Evolutionary conservation across 64 coral and sea anemone species (phyloP).

Genomic region (Stichodactyla mertensii): DNA sequence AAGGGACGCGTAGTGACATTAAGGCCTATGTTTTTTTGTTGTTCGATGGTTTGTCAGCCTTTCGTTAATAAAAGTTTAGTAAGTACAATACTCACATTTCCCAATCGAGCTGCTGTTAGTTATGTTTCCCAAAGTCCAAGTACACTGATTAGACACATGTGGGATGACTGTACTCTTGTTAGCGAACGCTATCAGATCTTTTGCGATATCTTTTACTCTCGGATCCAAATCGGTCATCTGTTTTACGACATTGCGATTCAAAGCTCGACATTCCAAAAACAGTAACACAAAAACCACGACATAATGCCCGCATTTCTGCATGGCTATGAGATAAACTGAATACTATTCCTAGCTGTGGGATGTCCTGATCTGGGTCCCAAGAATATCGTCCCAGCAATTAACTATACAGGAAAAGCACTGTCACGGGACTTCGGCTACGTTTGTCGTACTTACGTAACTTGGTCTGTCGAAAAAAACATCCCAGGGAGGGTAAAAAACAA

Average conservation of each 20-base stretch:
- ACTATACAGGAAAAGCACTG: neutral
- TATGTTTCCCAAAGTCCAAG: neutral
- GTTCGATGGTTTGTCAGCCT: no score
- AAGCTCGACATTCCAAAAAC: neutral
- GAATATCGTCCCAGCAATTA: no score
- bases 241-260: neutral
- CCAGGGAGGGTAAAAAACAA: no score
- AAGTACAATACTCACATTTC: neutral
- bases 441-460: no score
- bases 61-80: no score
- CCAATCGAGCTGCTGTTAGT: neutral
- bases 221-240: neutral
- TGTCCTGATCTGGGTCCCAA: no score
- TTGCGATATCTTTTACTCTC: neutral
- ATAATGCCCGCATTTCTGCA: neutral
- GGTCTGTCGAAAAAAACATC: no score
- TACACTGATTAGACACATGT: neutral
- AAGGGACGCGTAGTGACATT: no score
- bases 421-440: no score
- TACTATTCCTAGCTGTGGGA: no score
- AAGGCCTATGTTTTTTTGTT: no score
- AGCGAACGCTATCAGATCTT: neutral
- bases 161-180: neutral
- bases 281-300: neutral
- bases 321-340: neutral